Conservation (phyloP, 2,888 invertebrate genomes). For the Fissipunctia ypsillon region DNA sequence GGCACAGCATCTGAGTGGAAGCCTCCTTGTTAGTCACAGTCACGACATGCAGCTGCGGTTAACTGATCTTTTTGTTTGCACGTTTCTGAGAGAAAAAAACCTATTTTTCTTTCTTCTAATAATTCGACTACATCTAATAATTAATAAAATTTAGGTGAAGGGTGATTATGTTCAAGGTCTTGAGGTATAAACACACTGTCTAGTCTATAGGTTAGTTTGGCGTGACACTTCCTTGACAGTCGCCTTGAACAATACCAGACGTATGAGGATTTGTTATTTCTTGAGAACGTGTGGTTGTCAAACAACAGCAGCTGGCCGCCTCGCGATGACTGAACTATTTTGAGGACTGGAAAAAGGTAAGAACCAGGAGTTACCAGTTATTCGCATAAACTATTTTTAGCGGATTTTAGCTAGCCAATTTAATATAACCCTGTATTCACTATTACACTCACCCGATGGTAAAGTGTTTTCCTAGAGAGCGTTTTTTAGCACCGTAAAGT, state of each 20-base stretch:
- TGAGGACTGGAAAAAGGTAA: constrained; percentile 17
- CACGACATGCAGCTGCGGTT: too few species aligned
- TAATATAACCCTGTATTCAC: too few species aligned
- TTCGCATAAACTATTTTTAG: neutral
- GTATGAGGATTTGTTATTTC: constrained; percentile 35
- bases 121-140: neutral
- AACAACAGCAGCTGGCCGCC: constrained; percentile 45
- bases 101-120: too few species aligned
- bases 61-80: too few species aligned
- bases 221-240: constrained; percentile 50
- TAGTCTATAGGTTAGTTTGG: constrained; percentile 15
- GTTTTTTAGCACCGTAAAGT: too few species aligned
- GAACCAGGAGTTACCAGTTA: neutral
- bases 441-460: too few species aligned
- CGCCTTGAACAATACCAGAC: constrained; percentile 61
- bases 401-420: too few species aligned
- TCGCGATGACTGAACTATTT: constrained; percentile 19
- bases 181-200: constrained; percentile 19
- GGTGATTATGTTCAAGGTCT: constrained; percentile 31
- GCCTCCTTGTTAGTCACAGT: too few species aligned
- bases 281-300: constrained; percentile 54
- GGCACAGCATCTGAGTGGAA: too few species aligned
- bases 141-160: neutral
- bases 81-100: too few species aligned
- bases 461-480: too few species aligned